Conservation (phyloP, 2,888 invertebrate species). For the Parnassius orleans region DNA sequence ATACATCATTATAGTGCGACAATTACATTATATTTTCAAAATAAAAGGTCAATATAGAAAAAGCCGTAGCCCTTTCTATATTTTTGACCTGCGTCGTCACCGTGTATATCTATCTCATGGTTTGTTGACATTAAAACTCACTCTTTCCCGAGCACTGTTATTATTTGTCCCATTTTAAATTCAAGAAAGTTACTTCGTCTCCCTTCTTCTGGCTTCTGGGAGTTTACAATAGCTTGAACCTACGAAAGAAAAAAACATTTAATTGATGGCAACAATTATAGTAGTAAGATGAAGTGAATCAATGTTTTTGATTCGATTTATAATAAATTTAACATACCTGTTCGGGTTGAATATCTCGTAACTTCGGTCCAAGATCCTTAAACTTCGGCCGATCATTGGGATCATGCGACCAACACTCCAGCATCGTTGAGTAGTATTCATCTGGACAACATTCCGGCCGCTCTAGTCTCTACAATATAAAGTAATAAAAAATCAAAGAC, state of each 20-base stretch:
- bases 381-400: constrained; percentile 94
- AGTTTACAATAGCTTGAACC: constrained; percentile 87
- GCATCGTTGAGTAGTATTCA: constrained; percentile 95
- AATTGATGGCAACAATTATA: no score
- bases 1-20: no score
- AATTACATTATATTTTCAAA: neutral
- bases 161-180: constrained; percentile 93
- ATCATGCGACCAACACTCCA: constrained; percentile 98
- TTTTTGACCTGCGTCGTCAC: no score
- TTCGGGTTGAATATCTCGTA: constrained; percentile 91
- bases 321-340: constrained; percentile 1
- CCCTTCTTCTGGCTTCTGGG: constrained; percentile 60
- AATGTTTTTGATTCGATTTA: neutral
- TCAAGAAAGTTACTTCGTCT: constrained; percentile 86
- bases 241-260: constrained; percentile 32
- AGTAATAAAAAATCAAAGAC: neutral
- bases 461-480: constrained; percentile 86
- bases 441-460: constrained; percentile 97
- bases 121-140: constrained; percentile 41
- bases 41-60: neutral
- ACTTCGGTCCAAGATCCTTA: constrained; percentile 87
- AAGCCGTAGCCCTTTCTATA: neutral
- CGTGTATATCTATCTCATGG: neutral
- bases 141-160: constrained; percentile 88
- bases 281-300: no score